Base-by-base conservation (phyloP, 2,113 vertebrate species). In the Tympanuchus pallidicinctus region DNA sequence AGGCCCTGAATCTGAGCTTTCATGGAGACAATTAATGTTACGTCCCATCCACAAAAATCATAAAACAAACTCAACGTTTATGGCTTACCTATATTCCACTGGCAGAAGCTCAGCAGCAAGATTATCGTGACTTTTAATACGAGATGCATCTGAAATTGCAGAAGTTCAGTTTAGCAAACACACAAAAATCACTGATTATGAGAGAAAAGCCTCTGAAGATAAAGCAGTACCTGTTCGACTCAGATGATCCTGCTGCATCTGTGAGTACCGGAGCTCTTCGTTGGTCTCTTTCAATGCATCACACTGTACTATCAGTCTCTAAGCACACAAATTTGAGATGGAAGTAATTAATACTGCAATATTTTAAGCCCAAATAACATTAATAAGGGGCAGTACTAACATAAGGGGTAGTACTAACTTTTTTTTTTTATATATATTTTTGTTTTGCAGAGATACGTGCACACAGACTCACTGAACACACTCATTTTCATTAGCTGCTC, bases 61-160 rank as follows among this genome's bases (percentile, higher is more conserved):
- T 36, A 3, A 47, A 63, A 64, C 8, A 32, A 36, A 30, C 59
- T 52, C 27, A 67, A 66, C 24, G 8, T 81, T 40, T 43, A 65
- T 24, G 50, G 70, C 92, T 97, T 97, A 99, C 99, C 99, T 99
- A 92, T 98, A 99, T 93, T 99, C 99, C 80, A 98, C 97, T 11
- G 99, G 99, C 80, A 99, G 97, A 92, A 99, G 97, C 95, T 99
- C 99, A 95, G 98, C 99, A 94, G 99, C 99, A 90, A 99, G 98
- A 96, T 98, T 99, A 40, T 99, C 99, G 28, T 98, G 98, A 94
- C 97, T 98, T 95, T 94, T 98, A 74, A 90, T 66, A 82, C 36
- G 85, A 90, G 98, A 98, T 77, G 96, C 97, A 95, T 97, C 98
- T 97, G 98, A 96, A 92, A 98, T 24, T 52, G 78, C 20, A 96